Base-by-base conservation (phyloP, 1,140 invertebrate species). In the Dinothrombium tinctorium region DNA sequence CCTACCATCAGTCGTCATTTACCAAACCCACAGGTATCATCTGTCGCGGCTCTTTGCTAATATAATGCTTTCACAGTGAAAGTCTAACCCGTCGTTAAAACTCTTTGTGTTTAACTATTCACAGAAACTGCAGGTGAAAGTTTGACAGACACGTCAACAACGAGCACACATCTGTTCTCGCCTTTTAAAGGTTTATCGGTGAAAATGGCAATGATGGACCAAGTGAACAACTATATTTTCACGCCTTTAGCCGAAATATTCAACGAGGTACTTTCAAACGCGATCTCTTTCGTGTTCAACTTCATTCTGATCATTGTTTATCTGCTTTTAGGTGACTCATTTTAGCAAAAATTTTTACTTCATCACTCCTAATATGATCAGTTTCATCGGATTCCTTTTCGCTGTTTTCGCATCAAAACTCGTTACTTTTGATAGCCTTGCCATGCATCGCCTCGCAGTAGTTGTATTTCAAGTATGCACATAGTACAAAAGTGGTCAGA, bases 341-440 rank as follows among this genome's bases (percentile, higher is more conserved):
- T 76, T 23, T 53, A 73, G 9, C 70, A 75, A 50, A 56, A 67
- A 49, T 50, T 69, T 12, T 53, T 74, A 54, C 46, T 74, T 71
- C 54, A 65, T 81, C 28, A 76, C 74, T 3, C 73, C 76, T 0
- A 78, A 80, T 56, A 65, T 70, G 54, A 76, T 81, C 45, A 78
- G 74, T 32, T 65, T 69, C 44, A 69, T 67, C 37, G 76, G 79
- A 49, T 69, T 80, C 0, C 57, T 74, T 2, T 61, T 79, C 2
- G 76, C 76, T 2, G 54, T 74, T 24, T 32, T 70, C 3, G 67
- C 71, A 17, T 73, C 67, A 4, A 74, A 73, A 50, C 64, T 74
- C 19, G 58, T 79, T 23, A 65, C 72, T 1, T 72, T 65, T 21
- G 46, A 51, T 26, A 33, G 33, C 8, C 54, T 79, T 20, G 61